A percentile compares a stretch with the other conserved stretches of the same genome.
phyloP scores from a whole-genome alignment of 92 coral and sea anemone species.

The Chrysogorgia sp. region DNA sequence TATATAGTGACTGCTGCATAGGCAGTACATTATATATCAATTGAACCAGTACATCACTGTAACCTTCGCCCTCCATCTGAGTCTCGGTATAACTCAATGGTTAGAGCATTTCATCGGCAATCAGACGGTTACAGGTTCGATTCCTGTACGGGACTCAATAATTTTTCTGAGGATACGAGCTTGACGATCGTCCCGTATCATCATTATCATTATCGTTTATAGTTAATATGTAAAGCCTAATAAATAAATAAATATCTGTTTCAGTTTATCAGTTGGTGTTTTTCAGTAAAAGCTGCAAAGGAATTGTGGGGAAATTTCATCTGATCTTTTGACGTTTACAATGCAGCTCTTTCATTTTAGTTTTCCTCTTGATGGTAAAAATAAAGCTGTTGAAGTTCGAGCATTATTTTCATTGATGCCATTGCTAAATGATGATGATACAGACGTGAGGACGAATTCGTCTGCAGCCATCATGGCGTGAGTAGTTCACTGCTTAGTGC shows the following conservation, averaged over 20 bases:
- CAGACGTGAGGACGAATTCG: slow-evolving; percentile 86
- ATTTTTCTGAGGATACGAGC: too few relatives aligned
- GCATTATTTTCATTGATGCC: slow-evolving; percentile 75
- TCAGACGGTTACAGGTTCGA: too few relatives aligned
- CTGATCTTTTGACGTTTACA: background rate
- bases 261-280: too few relatives aligned
- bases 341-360: slow-evolving; percentile 33
- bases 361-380: slow-evolving; percentile 94
- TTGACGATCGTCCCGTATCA: too few relatives aligned
- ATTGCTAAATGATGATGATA: slow-evolving; percentile 69
- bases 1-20: too few relatives aligned
- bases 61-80: too few relatives aligned
- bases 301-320: background rate
- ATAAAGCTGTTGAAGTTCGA: slow-evolving; percentile 90
- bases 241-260: background rate
- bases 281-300: too few relatives aligned
- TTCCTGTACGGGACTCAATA: too few relatives aligned
- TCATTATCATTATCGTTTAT: background rate
- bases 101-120: too few relatives aligned
- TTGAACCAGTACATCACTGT: too few relatives aligned
- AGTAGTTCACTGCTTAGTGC: slow-evolving; percentile 40
- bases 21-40: too few relatives aligned
- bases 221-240: background rate
- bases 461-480: slow-evolving; percentile 96
- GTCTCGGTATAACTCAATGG: too few relatives aligned